These are phyloP conservation scores for Myotis pilosus DNA, from an alignment of 2,797 vertebrate species.

Conservation along the genomic window DNA sequence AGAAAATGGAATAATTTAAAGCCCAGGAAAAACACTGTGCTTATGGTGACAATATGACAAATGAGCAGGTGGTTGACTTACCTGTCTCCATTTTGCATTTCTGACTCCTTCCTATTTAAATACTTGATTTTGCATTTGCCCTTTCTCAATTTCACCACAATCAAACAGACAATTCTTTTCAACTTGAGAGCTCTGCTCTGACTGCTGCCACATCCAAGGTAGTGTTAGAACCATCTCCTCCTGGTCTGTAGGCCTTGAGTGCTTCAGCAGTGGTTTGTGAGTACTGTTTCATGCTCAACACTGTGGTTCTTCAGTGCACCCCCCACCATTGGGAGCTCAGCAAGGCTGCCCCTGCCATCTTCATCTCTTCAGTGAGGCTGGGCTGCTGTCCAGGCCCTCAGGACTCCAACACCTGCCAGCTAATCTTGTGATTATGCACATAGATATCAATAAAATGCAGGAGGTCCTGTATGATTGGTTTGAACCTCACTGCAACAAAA, in stretches of 20 bases:
- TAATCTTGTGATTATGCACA: neutral
- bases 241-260: neutral
- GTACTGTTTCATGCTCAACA: neutral
- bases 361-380: neutral
- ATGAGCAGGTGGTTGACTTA: neutral
- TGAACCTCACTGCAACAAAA: slow-evolving; percentile 1
- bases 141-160: neutral
- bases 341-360: neutral
- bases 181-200: neutral
- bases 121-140: neutral
- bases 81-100: neutral
- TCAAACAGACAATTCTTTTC: neutral
- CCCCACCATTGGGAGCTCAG: neutral
- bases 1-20: neutral
- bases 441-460: neutral
- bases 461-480: neutral
- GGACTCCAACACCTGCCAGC: neutral
- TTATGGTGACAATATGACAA: neutral
- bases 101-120: neutral
- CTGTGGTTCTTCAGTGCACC: too few species aligned
- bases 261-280: neutral
- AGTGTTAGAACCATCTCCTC: neutral
- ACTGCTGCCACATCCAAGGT: neutral
- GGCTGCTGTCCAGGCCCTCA: neutral
- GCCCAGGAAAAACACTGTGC: neutral